These are phyloP conservation scores for Bradypus variegatus DNA, from an alignment of 2,797 vertebrate species.

Conservation along the genomic window DNA sequence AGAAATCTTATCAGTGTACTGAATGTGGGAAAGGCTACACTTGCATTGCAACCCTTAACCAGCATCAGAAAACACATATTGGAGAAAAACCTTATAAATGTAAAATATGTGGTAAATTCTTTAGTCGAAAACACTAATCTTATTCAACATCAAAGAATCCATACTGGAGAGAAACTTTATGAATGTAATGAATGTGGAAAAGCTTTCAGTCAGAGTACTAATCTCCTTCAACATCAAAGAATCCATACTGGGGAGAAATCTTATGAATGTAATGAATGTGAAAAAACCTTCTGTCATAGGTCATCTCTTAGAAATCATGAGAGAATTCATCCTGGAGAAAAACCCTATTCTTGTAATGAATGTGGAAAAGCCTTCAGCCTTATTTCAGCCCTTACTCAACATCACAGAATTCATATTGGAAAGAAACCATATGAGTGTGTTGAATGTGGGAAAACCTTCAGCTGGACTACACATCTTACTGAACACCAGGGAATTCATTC, in stretches of 20 bases:
- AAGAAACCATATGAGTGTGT: constrained; percentile 17
- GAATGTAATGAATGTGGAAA: no score
- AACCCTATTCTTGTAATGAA: constrained; percentile 35
- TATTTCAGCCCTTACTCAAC: constrained; percentile 21
- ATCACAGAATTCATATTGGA: constrained; percentile 26
- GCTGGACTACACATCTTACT: background rate
- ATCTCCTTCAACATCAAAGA: no score
- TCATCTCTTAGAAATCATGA: no score
- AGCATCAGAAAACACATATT: constrained; percentile 32
- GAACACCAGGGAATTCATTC: constrained; percentile 40
- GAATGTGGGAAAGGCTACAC: constrained; percentile 35
- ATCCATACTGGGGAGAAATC: no score
- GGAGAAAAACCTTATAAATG: constrained; percentile 38
- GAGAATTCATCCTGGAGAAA: no score
- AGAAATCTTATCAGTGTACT: constrained; percentile 27
- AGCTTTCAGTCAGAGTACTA: no score
- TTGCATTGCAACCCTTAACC: background rate
- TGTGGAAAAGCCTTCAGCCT: constrained; percentile 37
- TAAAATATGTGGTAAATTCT: constrained; percentile 37
- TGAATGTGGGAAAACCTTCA: constrained; percentile 28
- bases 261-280: no score
- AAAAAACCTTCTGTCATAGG: no score
- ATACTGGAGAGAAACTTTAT: no score
- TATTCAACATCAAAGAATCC: constrained; percentile 46
- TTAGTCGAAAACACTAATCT: constrained; percentile 33